Conservation (phyloP, 2,888 invertebrate genomes). For the Gastracanthus pulcherrimus region DNA sequence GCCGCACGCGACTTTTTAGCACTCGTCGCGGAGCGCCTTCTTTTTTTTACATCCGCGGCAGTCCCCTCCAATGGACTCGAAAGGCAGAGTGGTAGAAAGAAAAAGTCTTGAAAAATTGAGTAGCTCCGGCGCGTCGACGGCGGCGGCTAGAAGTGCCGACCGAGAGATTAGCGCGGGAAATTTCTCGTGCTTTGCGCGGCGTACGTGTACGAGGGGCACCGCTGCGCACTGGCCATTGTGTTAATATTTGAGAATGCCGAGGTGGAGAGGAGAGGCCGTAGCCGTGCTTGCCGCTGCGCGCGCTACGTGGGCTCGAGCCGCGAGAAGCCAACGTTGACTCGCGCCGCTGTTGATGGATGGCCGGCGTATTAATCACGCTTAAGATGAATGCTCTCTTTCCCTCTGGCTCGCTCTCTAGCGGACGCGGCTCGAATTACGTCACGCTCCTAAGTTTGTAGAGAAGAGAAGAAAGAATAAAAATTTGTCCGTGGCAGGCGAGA, state of each 20-base stretch:
- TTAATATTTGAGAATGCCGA: slow-evolving; percentile 41
- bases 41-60: no score
- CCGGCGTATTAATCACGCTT: slow-evolving; percentile 41
- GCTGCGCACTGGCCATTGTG: slow-evolving; percentile 6
- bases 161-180: slow-evolving; percentile 7
- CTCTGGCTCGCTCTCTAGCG: no score
- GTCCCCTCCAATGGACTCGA: no score
- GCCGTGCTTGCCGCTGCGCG: no score
- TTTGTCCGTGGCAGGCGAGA: background rate
- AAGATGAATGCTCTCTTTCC: slow-evolving; percentile 38
- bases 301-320: background rate
- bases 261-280: no score
- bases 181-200: background rate
- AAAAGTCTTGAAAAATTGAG: background rate
- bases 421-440: background rate
- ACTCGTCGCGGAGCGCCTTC: no score
- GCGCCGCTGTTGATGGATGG: slow-evolving; percentile 32
- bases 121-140: background rate
- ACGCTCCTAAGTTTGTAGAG: background rate
- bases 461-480: background rate
- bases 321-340: background rate
- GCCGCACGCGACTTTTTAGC: no score
- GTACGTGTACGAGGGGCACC: background rate
- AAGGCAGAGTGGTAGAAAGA: no score
- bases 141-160: background rate